A percentile compares a stretch with the other conserved stretches of the same genome.
Evolutionary conservation across 2,888 invertebrate genomes (phyloP).

Genomic region (Pandemis heparana): DNA sequence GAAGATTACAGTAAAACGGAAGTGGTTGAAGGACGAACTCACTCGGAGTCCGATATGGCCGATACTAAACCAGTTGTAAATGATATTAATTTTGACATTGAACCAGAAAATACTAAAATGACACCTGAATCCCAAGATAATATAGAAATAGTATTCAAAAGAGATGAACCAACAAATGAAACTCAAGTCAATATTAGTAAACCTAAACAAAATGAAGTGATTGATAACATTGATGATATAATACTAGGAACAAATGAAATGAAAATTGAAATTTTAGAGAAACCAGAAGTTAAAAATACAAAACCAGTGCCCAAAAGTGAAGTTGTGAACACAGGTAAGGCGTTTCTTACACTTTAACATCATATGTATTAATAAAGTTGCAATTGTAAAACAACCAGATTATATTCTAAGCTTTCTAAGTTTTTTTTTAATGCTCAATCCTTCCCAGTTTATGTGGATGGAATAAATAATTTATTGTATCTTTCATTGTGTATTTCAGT

Average conservation of each 20-base stretch:
- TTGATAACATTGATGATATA: conserved; percentile 49
- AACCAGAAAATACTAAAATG: conserved; percentile 33
- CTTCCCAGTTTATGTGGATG: too few species aligned
- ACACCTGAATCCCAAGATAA: conserved; percentile 19
- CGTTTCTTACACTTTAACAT: neutral
- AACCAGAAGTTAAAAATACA: conserved; percentile 3
- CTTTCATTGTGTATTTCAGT: conserved; percentile 20
- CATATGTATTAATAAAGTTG: neutral
- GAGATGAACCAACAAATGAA: conserved; percentile 7
- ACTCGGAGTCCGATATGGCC: conserved; percentile 42
- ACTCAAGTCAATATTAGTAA: conserved; percentile 16
- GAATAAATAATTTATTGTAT: neutral
- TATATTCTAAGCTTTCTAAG: too few species aligned
- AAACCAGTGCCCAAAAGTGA: conserved; percentile 14
- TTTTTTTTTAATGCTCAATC: too few species aligned
- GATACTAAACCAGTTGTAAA: conserved; percentile 22
- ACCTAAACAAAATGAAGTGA: conserved; percentile 26
- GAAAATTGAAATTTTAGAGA: neutral
- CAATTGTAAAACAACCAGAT: too few species aligned
- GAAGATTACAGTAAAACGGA: conserved; percentile 45
- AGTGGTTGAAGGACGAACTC: conserved; percentile 34
- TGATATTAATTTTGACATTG: conserved; percentile 29
- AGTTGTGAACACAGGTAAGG: conserved; percentile 18
- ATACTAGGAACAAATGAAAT: conserved; percentile 41
- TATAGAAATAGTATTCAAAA: conserved; percentile 34